These are phyloP conservation scores for Apaloderma vittatum DNA, from an alignment of 2,113 vertebrate genomes.

Conservation along the genomic window DNA sequence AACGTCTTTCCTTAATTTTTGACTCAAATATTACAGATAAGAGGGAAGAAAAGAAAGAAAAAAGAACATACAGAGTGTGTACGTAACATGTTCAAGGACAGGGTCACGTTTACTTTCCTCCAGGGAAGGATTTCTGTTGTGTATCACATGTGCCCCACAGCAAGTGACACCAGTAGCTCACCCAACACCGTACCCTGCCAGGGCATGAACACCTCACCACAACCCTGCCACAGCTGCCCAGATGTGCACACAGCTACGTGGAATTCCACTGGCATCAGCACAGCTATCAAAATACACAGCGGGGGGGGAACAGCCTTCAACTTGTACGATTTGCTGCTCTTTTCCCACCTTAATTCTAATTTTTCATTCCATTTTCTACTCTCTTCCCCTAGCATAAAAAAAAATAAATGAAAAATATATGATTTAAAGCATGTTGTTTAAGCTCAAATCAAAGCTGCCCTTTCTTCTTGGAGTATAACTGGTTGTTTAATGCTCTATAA, in stretches of 20 bases:
- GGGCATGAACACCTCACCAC: not conserved
- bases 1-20: not conserved
- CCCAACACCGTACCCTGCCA: not conserved
- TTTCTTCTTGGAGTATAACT: not conserved
- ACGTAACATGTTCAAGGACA: not conserved
- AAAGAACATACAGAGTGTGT: not conserved
- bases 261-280: not conserved
- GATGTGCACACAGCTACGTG: not conserved
- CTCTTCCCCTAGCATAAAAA: not conserved
- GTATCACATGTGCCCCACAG: accelerated
- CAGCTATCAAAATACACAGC: not conserved
- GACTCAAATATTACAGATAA: not conserved
- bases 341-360: not conserved
- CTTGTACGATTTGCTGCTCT: not conserved
- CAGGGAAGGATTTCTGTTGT: not conserved
- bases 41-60: not conserved
- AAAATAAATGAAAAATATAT: too few relatives aligned
- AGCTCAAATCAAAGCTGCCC: not conserved
- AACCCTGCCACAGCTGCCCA: not conserved
- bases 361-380: not conserved
- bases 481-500: not conserved
- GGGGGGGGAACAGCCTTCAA: not conserved
- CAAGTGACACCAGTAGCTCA: not conserved
- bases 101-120: not conserved
- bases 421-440: not conserved